phyloP scores from a whole-genome alignment of 2,888 invertebrate species.

The Latrodectus elegans region DNA sequence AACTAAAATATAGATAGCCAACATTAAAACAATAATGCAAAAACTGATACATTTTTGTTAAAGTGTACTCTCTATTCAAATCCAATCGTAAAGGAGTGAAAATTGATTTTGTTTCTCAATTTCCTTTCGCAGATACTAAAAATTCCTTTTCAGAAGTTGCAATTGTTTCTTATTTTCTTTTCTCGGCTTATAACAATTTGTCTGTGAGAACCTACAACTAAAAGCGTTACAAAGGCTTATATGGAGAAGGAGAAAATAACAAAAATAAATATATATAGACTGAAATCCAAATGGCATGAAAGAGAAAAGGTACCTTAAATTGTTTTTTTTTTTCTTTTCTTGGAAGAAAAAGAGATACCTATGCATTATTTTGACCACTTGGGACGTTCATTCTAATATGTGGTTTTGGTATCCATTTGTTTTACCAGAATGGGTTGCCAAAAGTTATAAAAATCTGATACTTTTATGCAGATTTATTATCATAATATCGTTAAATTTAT shows the following conservation, averaged over 20 bases:
- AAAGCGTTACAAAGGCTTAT: neutral
- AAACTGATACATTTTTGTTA: neutral
- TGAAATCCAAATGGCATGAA: neutral
- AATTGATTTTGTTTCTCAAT: slow-evolving; percentile 28
- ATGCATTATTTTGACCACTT: neutral
- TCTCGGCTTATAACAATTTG: neutral
- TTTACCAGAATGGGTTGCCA: too few relatives aligned
- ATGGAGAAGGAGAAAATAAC: neutral
- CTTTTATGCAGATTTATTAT: too few relatives aligned
- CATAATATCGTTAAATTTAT: too few relatives aligned
- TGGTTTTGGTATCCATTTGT: neutral
- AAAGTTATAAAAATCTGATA: too few relatives aligned
- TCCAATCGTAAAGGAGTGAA: slow-evolving; percentile 26
- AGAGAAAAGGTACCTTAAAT: neutral
- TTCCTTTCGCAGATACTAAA: slow-evolving; percentile 17
- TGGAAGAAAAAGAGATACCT: neutral
- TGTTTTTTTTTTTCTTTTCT: neutral
- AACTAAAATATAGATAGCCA: too few relatives aligned
- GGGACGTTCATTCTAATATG: neutral
- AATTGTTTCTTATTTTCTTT: neutral
- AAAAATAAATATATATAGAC: neutral
- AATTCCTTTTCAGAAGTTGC: neutral
- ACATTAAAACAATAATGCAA: too few relatives aligned
- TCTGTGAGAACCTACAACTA: neutral
- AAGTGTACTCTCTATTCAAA: slow-evolving; percentile 39